A percentile compares a stretch with the other conserved stretches of the same genome.
phyloP scores from a whole-genome alignment of 2,888 invertebrate species.

The Rhagophthalmus giganteus region DNA sequence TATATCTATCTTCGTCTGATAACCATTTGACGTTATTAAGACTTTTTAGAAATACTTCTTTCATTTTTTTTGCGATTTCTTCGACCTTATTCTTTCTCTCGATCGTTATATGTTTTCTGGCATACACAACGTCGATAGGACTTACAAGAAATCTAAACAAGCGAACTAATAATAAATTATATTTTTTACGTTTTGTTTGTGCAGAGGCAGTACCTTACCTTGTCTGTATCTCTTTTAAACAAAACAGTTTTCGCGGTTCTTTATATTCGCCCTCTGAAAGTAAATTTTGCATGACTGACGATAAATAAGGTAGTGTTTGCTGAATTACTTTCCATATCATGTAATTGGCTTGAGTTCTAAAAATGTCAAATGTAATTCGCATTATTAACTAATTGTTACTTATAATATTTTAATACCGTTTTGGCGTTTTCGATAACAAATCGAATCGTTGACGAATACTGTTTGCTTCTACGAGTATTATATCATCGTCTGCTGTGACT shows the following conservation, averaged over 20 bases:
- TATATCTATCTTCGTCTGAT: slow-evolving; percentile 33
- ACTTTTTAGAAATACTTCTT: slow-evolving; percentile 31
- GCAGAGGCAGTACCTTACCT: slow-evolving; percentile 2
- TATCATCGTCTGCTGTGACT: slow-evolving; percentile 34
- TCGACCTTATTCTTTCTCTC: slow-evolving; percentile 30
- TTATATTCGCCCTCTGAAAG: slow-evolving; percentile 4
- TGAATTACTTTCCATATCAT: slow-evolving; percentile 41
- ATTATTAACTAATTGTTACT: no score
- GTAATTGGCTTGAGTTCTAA: slow-evolving; percentile 43
- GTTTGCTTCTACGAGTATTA: slow-evolving; percentile 35
- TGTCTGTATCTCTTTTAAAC: slow-evolving; percentile 7
- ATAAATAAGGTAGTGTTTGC: slow-evolving; percentile 17
- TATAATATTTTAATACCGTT: slow-evolving; percentile 38
- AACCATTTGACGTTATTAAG: slow-evolving; percentile 38
- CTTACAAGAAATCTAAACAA: slow-evolving; percentile 9
- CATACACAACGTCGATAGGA: slow-evolving; percentile 9
- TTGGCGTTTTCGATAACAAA: slow-evolving; percentile 37
- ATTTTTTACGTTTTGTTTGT: no score
- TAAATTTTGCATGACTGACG: slow-evolving; percentile 5
- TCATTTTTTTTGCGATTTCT: slow-evolving; percentile 37
- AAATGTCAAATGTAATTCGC: no score
- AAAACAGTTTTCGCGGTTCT: slow-evolving; percentile 3
- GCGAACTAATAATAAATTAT: no score
- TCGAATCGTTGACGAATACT: slow-evolving; percentile 39
- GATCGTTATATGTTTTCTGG: slow-evolving; percentile 3